A percentile compares a stretch with the other conserved stretches of the same genome.
These are phyloP conservation scores for Thysanoteuthis rhombus DNA, from an alignment of 2,888 invertebrate genomes.

Conservation along the genomic window DNA sequence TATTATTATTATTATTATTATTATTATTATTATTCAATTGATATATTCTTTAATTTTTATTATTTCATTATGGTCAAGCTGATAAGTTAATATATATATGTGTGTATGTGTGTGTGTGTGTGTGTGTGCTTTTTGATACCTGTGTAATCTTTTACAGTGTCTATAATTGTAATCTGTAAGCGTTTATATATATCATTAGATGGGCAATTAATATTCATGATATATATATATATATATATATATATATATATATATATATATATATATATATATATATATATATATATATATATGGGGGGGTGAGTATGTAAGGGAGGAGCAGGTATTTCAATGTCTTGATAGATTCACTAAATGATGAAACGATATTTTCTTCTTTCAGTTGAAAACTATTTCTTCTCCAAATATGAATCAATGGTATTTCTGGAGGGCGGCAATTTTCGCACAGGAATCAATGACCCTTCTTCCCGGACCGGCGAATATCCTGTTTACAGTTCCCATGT, in stretches of 20 bases:
- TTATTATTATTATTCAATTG: too few relatives aligned
- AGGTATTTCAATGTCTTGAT: background rate
- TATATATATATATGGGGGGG: constrained; percentile 26
- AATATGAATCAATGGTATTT: constrained; percentile 39
- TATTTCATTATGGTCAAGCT: too few relatives aligned
- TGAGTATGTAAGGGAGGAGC: background rate
- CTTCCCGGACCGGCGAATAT: constrained; percentile 63
- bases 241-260: background rate
- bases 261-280: constrained; percentile 21
- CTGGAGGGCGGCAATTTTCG: constrained; percentile 45
- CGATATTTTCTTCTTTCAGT: background rate
- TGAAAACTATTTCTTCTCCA: constrained; percentile 22
- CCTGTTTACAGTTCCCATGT: constrained; percentile 55
- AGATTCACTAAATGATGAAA: too few relatives aligned
- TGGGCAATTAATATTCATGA: too few relatives aligned
- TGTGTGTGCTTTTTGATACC: too few relatives aligned
- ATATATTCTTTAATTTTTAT: too few relatives aligned
- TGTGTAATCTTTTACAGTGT: too few relatives aligned
- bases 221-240: background rate
- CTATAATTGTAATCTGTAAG: too few relatives aligned
- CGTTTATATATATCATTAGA: too few relatives aligned
- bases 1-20: too few relatives aligned
- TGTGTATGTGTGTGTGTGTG: too few relatives aligned
- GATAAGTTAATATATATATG: too few relatives aligned
- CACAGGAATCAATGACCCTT: constrained; percentile 61